Conservation (phyloP, 2,797 vertebrate genomes). For the Liasis olivaceus region DNA sequence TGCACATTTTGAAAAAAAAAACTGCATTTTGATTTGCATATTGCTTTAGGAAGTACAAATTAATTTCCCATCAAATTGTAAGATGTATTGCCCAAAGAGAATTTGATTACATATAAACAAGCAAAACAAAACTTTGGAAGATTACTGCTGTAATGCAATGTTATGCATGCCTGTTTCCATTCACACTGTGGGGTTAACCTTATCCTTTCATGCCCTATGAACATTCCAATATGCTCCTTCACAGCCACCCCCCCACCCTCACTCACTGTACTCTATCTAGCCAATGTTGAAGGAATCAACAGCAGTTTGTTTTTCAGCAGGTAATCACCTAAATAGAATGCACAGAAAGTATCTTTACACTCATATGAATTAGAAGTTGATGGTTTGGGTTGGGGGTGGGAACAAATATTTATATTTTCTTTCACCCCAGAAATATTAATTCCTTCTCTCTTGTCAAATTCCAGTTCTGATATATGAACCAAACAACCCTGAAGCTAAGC, state of each 20-base stretch:
- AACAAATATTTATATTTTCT: conserved; percentile 28
- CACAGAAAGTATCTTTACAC: conserved; percentile 19
- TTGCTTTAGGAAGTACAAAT: not conserved
- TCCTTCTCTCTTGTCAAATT: conserved; percentile 55
- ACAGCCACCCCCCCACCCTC: too few species aligned
- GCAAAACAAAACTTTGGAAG: not conserved
- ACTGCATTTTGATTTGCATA: not conserved
- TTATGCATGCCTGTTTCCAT: too few species aligned
- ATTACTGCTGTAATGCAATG: too few species aligned
- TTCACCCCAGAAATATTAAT: conserved; percentile 34
- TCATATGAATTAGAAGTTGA: conserved; percentile 14
- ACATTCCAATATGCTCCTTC: not conserved
- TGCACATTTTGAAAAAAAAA: not conserved
- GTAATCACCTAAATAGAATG: not conserved
- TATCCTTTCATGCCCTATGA: not conserved
- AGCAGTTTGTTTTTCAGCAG: not conserved
- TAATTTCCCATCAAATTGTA: not conserved
- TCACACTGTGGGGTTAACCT: too few species aligned
- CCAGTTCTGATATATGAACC: conserved; percentile 84
- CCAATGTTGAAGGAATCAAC: too few species aligned
- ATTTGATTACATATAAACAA: not conserved
- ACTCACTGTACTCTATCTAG: too few species aligned
- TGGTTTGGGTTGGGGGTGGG: not conserved
- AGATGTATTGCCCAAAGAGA: not conserved
- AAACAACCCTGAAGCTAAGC: conserved; percentile 80